These are phyloP conservation scores for Habroteleia sp. DNA, from an alignment of 2,888 invertebrate genomes.

Conservation along the genomic window DNA sequence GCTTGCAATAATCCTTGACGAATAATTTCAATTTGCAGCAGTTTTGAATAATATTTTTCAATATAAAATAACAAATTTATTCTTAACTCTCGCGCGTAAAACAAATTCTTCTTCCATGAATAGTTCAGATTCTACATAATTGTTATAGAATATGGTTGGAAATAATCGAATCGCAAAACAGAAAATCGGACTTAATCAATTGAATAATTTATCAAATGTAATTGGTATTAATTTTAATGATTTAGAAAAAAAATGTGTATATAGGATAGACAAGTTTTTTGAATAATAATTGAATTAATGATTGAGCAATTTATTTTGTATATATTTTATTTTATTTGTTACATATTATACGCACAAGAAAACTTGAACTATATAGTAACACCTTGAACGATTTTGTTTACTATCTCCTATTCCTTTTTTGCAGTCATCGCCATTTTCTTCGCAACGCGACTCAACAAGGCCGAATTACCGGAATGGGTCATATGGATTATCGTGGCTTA, in stretches of 20 bases:
- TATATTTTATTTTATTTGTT: too few relatives aligned
- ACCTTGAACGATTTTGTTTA: slow-evolving; percentile 32
- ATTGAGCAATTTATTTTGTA: slow-evolving; percentile 1
- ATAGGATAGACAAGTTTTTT: slow-evolving; percentile 1
- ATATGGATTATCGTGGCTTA: slow-evolving; percentile 94
- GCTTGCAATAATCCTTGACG: too few relatives aligned
- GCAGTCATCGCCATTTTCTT: slow-evolving; percentile 96
- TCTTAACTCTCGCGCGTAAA: slow-evolving; percentile 3
- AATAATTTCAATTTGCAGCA: too few relatives aligned
- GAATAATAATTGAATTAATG: slow-evolving; percentile 9
- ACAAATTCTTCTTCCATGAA: slow-evolving; percentile 1
- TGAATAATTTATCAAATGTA: background rate
- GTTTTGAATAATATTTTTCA: too few relatives aligned
- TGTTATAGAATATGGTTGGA: background rate
- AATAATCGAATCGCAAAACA: slow-evolving; percentile 9
- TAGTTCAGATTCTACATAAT: background rate
- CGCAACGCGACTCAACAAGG: slow-evolving; percentile 91
- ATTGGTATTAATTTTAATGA: slow-evolving; percentile 31
- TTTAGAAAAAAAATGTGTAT: slow-evolving; percentile 6
- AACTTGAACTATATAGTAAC: background rate
- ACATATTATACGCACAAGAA: too few relatives aligned
- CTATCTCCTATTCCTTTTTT: slow-evolving; percentile 72
- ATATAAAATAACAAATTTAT: background rate
- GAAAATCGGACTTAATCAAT: slow-evolving; percentile 1
- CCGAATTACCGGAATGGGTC: slow-evolving; percentile 92